Base-by-base conservation (phyloP, 2,797 vertebrate species). In the Melanogrammus aeglefinus region DNA sequence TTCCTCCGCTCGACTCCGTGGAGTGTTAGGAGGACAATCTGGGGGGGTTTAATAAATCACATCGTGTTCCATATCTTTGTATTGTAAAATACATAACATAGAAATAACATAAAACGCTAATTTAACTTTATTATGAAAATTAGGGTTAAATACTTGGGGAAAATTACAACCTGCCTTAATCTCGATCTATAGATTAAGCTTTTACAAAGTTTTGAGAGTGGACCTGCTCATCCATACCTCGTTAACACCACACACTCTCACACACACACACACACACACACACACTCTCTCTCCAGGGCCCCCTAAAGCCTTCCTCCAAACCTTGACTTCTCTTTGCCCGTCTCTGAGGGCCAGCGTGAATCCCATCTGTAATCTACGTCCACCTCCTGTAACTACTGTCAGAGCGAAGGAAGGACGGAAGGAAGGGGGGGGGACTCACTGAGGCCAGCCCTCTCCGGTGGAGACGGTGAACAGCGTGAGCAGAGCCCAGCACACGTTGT, bases 21-120 rank as follows among this genome's bases (percentile, higher is more conserved):
- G 98, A 99, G 88, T 99, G 98, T 87, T 99, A n/a, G 97, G 79
- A 99, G 94, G 83, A 99, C 97, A n/a, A n/a, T 90, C 98, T 99
- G 77, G 47, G 74, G 39, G 13, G 63, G 24, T 5, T 57, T 6
- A 24, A 63, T 63, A 3, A 24, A n/a, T 24, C 21, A 63, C n/a
- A 8, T 63, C 1, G 14, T 24, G 57, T 63, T n/a, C 24, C n/a
- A 57, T 14, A 44, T 13, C 41, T 12, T 44, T 44, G 13, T 12
- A 44, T 44, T 44, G 41, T 44, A 44, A 4, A 51, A 51, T 18
- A 51, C 3, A 21, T 51, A 44, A 9, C 2, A 0, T 44, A 12
- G 41, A 44, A 33, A 24, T 63, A 8, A 21, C 12, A 18, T 1
- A 51, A 51, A 51, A 51, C 18, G 47, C 21, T 5, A 4, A 51